A percentile compares a stretch with the other conserved stretches of the same genome.
Evolutionary conservation across 2,797 vertebrate species (phyloP).

Genomic region (Silurus aristotelis): DNA sequence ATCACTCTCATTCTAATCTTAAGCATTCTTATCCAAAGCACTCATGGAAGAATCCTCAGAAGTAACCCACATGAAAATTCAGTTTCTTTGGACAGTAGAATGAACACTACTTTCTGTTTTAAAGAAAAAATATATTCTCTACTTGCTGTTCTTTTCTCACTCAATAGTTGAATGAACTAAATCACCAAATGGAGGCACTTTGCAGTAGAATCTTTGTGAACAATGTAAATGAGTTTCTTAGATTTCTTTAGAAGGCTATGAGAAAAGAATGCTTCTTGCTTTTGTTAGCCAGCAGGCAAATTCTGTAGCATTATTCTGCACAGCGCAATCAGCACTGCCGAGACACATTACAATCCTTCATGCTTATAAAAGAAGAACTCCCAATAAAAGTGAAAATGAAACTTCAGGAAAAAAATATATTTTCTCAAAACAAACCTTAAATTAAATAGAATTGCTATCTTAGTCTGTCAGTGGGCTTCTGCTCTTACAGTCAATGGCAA

Average conservation of each 20-base stretch:
- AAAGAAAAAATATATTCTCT: neutral
- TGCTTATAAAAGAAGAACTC: neutral
- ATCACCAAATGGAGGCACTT: slow-evolving; percentile 33
- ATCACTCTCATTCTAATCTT: neutral
- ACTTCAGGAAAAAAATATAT: neutral
- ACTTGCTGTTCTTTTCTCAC: neutral
- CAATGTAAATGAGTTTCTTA: slow-evolving; percentile 26
- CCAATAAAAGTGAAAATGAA: neutral
- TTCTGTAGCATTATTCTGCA: slow-evolving; percentile 32
- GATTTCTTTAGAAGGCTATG: slow-evolving; percentile 7
- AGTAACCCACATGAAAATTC: neutral
- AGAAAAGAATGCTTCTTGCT: neutral
- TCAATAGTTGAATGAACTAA: slow-evolving; percentile 4
- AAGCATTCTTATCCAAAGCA: neutral
- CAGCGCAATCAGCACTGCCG: slow-evolving; percentile 30
- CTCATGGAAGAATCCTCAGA: neutral
- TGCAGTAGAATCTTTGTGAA: slow-evolving; percentile 25
- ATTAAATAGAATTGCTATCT: neutral
- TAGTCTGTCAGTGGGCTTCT: neutral
- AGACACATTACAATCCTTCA: neutral
- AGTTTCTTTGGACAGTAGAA: slow-evolving; percentile 3
- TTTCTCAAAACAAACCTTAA: neutral
- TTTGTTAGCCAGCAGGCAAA: slow-evolving; percentile 30
- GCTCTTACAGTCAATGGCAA: neutral
- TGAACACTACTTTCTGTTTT: slow-evolving; percentile 4